Conservation (phyloP, 2,888 invertebrate genomes). For the Netelia melanura region DNA sequence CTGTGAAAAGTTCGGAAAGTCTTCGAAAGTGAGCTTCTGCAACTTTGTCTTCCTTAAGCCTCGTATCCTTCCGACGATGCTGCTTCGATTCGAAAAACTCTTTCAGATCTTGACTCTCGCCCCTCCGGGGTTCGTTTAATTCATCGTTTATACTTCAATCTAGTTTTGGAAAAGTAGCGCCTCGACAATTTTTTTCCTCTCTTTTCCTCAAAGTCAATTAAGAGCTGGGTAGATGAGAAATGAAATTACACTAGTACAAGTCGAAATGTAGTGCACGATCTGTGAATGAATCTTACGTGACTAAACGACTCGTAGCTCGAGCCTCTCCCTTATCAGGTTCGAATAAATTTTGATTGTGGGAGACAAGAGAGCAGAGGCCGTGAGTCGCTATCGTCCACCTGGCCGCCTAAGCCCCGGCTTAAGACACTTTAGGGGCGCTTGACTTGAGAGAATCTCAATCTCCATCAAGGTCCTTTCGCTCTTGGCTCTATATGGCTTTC, state of each 20-base stretch:
- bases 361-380: constrained; percentile 12
- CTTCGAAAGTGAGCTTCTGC: constrained; percentile 54
- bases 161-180: constrained; percentile 18
- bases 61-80: constrained; percentile 11
- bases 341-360: constrained; percentile 67
- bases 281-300: background rate
- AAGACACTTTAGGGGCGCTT: constrained; percentile 70
- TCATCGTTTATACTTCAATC: constrained; percentile 42
- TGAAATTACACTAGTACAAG: background rate
- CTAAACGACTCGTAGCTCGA: background rate
- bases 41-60: constrained; percentile 12
- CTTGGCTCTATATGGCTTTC: constrained; percentile 32
- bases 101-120: constrained; percentile 45
- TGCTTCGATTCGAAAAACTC: constrained; percentile 47
- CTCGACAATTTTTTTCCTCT: constrained; percentile 28
- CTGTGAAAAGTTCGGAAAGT: constrained; percentile 55
- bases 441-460: constrained; percentile 61
- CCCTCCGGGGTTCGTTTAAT: constrained; percentile 30
- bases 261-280: background rate
- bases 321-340: constrained; percentile 60
- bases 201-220: constrained; percentile 22
- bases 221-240: background rate
- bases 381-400: constrained; percentile 66
- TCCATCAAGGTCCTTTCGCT: constrained; percentile 58
- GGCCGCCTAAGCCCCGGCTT: constrained; percentile 70